phyloP scores from a whole-genome alignment of 64 coral and sea anemone genomes.

The Stylophora pistillata region DNA sequence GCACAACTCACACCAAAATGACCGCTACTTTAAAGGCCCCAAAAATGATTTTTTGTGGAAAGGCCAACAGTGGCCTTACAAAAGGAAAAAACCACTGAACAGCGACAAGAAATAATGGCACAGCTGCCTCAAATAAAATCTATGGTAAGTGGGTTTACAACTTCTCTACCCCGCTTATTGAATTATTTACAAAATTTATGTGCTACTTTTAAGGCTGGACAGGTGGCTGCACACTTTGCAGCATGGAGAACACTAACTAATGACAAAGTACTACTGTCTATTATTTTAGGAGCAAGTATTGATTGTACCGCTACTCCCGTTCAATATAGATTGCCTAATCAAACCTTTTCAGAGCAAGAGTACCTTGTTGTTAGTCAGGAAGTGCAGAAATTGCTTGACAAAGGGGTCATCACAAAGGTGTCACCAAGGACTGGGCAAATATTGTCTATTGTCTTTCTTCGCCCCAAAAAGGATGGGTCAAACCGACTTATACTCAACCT shows the following conservation, averaged over 20 bases:
- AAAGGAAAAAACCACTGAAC: conserved; percentile 25
- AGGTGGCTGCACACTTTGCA: neutral
- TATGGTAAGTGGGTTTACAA: conserved; percentile 24
- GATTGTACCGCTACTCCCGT: conserved; percentile 38
- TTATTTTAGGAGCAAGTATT: conserved; percentile 19
- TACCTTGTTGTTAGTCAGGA: conserved; percentile 9
- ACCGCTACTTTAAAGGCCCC: neutral
- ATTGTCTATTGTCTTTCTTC: conserved; percentile 39
- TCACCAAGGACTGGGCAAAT: conserved; percentile 14
- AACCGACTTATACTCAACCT: conserved; percentile 49
- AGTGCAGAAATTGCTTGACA: conserved; percentile 23
- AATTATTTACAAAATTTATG: conserved; percentile 13
- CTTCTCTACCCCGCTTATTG: conserved; percentile 11
- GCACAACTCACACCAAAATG: neutral
- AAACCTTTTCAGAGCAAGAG: neutral
- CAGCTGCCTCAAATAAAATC: conserved; percentile 15
- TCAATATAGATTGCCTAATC: conserved; percentile 24
- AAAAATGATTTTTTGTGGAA: conserved; percentile 50
- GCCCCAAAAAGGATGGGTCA: conserved; percentile 54
- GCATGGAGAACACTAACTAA: conserved; percentile 19
- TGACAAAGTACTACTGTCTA: conserved; percentile 10
- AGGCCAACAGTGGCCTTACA: neutral
- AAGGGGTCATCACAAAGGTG: conserved; percentile 22
- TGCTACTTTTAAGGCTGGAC: conserved; percentile 17
- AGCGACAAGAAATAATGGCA: conserved; percentile 27